A percentile compares a stretch with the other conserved stretches of the same genome.
phyloP scores from a whole-genome alignment of 2,113 vertebrate species.

The Furnarius figulus region DNA sequence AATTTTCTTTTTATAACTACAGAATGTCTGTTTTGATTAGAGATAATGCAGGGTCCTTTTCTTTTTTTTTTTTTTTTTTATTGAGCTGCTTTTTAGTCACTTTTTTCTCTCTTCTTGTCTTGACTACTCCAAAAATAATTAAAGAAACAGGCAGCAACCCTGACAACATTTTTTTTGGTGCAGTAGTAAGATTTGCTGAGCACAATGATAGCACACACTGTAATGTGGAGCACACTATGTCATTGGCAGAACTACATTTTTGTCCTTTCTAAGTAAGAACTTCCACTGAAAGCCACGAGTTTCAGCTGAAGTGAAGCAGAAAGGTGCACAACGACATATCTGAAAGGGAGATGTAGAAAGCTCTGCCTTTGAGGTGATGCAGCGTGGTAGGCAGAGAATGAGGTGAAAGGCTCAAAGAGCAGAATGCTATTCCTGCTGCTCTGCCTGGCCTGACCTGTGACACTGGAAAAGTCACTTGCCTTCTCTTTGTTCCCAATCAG shows the following conservation, averaged over 20 bases:
- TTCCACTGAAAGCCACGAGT: background rate
- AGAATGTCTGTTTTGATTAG: background rate
- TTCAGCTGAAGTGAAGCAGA: background rate
- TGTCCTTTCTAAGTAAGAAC: background rate
- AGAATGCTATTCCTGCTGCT: background rate
- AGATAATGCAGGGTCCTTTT: background rate
- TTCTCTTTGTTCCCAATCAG: background rate
- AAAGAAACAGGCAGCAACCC: background rate
- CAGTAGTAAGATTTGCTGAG: background rate
- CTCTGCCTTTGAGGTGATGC: background rate
- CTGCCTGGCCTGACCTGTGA: background rate
- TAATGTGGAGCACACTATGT: background rate
- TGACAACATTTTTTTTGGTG: background rate
- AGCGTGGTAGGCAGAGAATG: background rate
- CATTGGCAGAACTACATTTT: background rate
- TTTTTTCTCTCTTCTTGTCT: background rate
- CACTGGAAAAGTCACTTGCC: background rate
- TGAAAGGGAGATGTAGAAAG: background rate
- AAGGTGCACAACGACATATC: background rate
- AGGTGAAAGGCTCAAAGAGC: background rate
- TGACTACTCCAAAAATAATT: background rate
- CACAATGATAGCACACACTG: background rate
- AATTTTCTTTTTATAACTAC: background rate
- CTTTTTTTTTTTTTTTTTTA: background rate
- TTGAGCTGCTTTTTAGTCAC: background rate